Evolutionary conservation across 1,140 invertebrate genomes (phyloP).

Genomic region (Laodelphax striatellus): DNA sequence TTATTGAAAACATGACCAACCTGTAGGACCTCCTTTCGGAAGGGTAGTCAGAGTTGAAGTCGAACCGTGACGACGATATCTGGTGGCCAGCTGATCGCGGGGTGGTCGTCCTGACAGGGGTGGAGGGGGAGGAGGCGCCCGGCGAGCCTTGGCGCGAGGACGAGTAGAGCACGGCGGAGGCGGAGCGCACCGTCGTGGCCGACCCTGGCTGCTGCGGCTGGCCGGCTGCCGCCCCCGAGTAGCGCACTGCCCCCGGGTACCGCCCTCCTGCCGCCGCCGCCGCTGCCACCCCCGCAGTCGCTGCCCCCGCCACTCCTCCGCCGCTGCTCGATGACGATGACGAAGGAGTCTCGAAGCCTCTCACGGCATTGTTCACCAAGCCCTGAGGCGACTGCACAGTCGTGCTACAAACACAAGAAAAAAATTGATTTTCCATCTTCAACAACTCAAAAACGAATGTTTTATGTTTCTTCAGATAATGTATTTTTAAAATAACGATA

Average conservation of each 20-base stretch:
- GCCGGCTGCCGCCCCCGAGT: neutral
- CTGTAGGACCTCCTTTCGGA: constrained; percentile 14
- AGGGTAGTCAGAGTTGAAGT: constrained; percentile 15
- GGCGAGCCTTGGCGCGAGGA: constrained; percentile 4
- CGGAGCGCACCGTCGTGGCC: constrained; percentile 26
- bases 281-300: neutral
- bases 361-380: neutral
- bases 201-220: neutral
- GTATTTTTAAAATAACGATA: too few species aligned
- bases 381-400: constrained; percentile 16
- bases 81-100: constrained; percentile 12
- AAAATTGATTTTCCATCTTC: too few species aligned
- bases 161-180: neutral
- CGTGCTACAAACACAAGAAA: neutral
- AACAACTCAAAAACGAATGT: too few species aligned
- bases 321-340: constrained; percentile 25
- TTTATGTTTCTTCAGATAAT: too few species aligned
- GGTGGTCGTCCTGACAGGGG: constrained; percentile 14
- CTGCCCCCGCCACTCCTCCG: neutral
- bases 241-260: constrained; percentile 7
- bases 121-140: constrained; percentile 8
- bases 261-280: constrained; percentile 10
- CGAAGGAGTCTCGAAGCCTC: constrained; percentile 26
- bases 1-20: too few species aligned
- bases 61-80: constrained; percentile 16